Base-by-base conservation (phyloP, 2,888 invertebrate genomes). In the Metacarcinus magister region DNA sequence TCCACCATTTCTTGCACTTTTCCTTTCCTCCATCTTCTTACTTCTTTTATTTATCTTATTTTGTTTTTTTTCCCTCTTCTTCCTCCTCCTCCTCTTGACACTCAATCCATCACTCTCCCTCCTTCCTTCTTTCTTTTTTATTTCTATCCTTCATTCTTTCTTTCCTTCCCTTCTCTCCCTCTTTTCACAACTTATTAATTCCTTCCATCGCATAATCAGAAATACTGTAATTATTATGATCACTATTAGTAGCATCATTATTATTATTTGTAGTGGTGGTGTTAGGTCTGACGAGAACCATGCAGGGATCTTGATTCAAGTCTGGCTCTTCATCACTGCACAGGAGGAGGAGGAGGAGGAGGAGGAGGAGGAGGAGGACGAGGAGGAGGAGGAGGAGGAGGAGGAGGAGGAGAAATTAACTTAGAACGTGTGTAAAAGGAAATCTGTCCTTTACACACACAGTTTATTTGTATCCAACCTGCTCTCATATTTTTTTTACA, bases 341-440 rank as follows among this genome's bases (percentile, higher is more conserved):
- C 54, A 16, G 54, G 54, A 54, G 54, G 92, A 91, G 28, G 43
- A 44, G 44, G 32, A 92, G 60, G 48, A 28, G 54, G 92, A 92
- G 48, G 19, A 48, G 48, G n/a, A 39, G 93, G 67, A 67, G 43
- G 93, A 67, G 39, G 67, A 28, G 44, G 44, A 67, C 60, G 60
- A 43, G 39, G 75, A 93, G 48, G 75, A 46, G 32, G 32, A 43
- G 39, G 43, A 93, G 39, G 60, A 67, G 43, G 60, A 28, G 48
- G 13, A 10, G 93, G 67, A n/a, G 43, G 39, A 39, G 60, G 19
- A 2, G 23, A 44, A 44, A 32, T 16, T 54, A 32, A 32, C 13
- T 54, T 54, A 54, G 54, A 54, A 54, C 19, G 54, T 54, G 54
- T 54, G 54, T 54, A 54, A 54, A 54, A 54, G 16, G 54, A 54